Conservation (phyloP, 1,140 invertebrate species). For the Cyphomyrmex costatus region DNA sequence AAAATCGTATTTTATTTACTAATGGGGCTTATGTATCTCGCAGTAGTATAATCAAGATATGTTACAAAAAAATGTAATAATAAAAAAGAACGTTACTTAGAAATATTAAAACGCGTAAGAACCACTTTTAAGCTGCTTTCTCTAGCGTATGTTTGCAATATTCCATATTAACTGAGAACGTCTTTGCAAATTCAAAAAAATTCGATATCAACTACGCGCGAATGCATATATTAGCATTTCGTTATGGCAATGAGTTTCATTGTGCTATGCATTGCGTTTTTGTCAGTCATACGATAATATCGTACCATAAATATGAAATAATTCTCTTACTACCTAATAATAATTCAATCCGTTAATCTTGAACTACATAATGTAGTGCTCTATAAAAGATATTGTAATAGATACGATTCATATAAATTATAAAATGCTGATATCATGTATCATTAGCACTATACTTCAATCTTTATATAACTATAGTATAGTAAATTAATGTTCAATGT, state of each 20-base stretch:
- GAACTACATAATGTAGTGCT: slow-evolving; percentile 1
- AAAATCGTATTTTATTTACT: slow-evolving; percentile 35
- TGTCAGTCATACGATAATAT: slow-evolving; percentile 27
- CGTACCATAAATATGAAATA: slow-evolving; percentile 46
- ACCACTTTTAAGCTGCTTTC: background rate
- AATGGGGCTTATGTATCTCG: background rate
- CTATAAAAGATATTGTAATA: background rate
- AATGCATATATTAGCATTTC: slow-evolving; percentile 52
- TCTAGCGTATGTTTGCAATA: background rate
- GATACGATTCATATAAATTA: background rate
- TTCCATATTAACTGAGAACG: slow-evolving; percentile 19
- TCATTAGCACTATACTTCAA: background rate
- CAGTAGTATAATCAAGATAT: slow-evolving; percentile 3
- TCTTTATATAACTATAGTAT: background rate
- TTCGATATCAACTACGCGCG: slow-evolving; percentile 48
- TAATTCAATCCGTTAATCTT: slow-evolving; percentile 51
- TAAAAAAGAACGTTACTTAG: background rate
- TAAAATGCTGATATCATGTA: background rate
- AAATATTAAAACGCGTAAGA: background rate
- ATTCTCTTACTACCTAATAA: slow-evolving; percentile 31
- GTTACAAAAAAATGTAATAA: slow-evolving; percentile 9
- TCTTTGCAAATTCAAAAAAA: slow-evolving; percentile 25
- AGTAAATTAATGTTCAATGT: too few relatives aligned
- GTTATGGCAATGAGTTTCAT: slow-evolving; percentile 46
- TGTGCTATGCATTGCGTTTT: slow-evolving; percentile 28